Conservation (phyloP, 2,888 invertebrate species). For the Ecliptopera silaceata region DNA sequence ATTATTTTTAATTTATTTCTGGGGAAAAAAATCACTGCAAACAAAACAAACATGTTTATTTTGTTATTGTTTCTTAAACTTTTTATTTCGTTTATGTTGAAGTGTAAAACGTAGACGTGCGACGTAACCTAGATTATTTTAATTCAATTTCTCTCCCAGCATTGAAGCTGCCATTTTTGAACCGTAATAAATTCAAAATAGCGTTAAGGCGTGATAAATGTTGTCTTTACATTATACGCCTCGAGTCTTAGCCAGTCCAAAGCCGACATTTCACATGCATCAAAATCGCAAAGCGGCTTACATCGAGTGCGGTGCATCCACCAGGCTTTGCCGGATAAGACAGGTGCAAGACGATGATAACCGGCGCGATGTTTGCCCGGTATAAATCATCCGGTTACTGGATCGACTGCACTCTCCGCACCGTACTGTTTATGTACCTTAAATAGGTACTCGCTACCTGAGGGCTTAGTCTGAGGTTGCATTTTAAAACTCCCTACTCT, state of each 20-base stretch:
- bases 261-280: conserved; percentile 54
- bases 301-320: conserved; percentile 39
- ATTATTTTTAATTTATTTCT: no score
- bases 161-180: conserved; percentile 1
- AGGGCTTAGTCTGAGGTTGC: no score
- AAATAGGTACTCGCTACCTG: conserved; percentile 46
- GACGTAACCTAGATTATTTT: not conserved
- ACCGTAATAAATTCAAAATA: conserved; percentile 20
- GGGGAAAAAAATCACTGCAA: no score
- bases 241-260: conserved; percentile 32
- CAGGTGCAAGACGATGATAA: conserved; percentile 72
- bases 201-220: conserved; percentile 27
- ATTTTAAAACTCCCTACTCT: no score
- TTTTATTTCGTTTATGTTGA: not conserved
- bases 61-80: no score
- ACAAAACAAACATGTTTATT: no score
- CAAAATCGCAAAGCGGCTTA: conserved; percentile 71
- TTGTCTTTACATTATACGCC: conserved; percentile 34
- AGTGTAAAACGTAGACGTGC: not conserved
- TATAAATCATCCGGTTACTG: conserved; percentile 54
- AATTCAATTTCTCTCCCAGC: not conserved
- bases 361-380: conserved; percentile 62
- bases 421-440: conserved; percentile 56
- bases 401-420: conserved; percentile 52
- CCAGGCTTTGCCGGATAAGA: conserved; percentile 51